A percentile compares a stretch with the other conserved stretches of the same genome.
phyloP scores from a whole-genome alignment of 2,888 invertebrate species.

The Clivina fossor region DNA sequence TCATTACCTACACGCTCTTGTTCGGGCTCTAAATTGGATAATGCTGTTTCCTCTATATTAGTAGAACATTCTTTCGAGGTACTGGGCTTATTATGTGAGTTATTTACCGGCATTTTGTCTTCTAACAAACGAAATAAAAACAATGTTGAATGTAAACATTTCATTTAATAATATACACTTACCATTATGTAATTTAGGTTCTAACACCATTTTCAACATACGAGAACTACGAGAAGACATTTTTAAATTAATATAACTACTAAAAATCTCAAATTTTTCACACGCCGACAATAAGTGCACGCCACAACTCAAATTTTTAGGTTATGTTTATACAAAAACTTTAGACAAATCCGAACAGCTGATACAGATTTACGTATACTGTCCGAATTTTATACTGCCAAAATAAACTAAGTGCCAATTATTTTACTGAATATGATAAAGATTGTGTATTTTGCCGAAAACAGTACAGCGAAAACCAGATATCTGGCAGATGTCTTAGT shows the following conservation, averaged over 20 bases:
- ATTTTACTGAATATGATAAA: too few species aligned
- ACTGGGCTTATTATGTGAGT: neutral
- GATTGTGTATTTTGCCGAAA: neutral
- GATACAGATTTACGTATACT: neutral
- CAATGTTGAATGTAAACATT: neutral
- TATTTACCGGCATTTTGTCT: conserved; percentile 2
- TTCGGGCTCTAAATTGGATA: neutral
- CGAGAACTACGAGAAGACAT: conserved; percentile 4
- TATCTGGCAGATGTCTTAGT: neutral
- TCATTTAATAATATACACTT: neutral
- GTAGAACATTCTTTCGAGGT: too few species aligned
- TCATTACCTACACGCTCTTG: too few species aligned
- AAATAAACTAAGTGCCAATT: conserved; percentile 1
- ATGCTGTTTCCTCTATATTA: neutral
- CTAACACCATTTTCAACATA: neutral
- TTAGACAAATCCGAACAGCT: neutral
- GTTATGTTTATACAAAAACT: neutral
- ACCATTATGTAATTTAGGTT: conserved; percentile 1
- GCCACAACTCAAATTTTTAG: conserved; percentile 2
- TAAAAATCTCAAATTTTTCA: conserved; percentile 3
- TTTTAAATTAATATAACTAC: neutral
- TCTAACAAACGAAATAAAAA: conserved; percentile 3
- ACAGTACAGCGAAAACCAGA: neutral
- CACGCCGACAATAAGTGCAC: neutral
- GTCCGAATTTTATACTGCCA: conserved; percentile 1